Evolutionary conservation across 2,888 invertebrate species (phyloP).

Genomic region (Hermaeophaga mercurialis): DNA sequence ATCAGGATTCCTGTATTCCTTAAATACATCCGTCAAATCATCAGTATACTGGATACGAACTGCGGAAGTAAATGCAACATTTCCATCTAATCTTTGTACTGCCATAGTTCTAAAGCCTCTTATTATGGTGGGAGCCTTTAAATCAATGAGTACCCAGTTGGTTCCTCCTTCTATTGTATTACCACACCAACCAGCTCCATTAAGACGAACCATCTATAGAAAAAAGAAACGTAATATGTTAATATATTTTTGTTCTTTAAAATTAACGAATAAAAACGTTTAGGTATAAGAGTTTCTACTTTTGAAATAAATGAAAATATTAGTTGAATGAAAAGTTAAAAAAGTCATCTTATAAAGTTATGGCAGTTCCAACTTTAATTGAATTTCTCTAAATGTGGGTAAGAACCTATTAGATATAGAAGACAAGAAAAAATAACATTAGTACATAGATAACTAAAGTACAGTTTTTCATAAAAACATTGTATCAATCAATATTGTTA

Average conservation of each 20-base stretch:
- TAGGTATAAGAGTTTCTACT: no score
- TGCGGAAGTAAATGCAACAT: conserved; percentile 86
- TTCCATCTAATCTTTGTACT: conserved; percentile 80
- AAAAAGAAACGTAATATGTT: background rate
- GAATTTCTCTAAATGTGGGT: no score
- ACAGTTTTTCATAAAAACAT: no score
- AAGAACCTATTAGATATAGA: no score
- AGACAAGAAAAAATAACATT: no score
- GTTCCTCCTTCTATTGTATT: conserved; percentile 82
- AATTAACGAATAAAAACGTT: no score
- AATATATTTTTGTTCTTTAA: no score
- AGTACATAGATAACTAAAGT: no score
- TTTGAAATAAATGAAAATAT: no score
- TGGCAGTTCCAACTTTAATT: no score
- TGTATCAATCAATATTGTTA: conserved; percentile 34
- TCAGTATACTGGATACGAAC: conserved; percentile 88
- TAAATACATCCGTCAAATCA: conserved; percentile 85
- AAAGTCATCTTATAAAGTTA: no score
- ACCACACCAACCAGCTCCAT: conserved; percentile 90
- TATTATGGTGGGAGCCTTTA: conserved; percentile 86
- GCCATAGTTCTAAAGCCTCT: conserved; percentile 91
- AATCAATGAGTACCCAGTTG: conserved; percentile 87
- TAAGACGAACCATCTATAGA: conserved; percentile 77
- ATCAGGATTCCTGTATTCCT: conserved; percentile 90
- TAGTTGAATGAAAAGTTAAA: no score